phyloP scores from a whole-genome alignment of 2,797 vertebrate species.

The Esox masquinongy region DNA sequence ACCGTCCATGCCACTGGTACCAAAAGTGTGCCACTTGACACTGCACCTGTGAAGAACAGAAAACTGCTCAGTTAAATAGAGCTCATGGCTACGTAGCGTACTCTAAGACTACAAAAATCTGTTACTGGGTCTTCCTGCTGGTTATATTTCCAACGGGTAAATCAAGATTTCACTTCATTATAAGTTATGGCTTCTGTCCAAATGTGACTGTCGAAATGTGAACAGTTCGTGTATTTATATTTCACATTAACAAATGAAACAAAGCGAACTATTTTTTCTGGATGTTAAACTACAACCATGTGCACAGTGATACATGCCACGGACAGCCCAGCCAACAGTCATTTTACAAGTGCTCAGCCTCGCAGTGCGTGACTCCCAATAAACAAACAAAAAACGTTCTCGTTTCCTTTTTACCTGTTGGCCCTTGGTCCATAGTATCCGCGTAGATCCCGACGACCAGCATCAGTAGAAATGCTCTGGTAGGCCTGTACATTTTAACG shows the following conservation, averaged over 20 bases:
- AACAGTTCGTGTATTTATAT: neutral
- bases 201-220: neutral
- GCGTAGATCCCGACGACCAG: constrained; percentile 66
- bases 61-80: neutral
- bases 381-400: neutral
- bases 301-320: neutral
- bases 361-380: neutral
- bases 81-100: no score
- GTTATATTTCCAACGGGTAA: neutral
- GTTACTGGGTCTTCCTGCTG: neutral
- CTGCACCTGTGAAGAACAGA: neutral
- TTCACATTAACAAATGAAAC: neutral
- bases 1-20: neutral
- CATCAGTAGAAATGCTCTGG: constrained; percentile 64
- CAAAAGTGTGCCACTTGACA: neutral
- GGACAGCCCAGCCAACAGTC: neutral
- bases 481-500: constrained; percentile 57
- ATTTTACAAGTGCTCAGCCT: constrained; percentile 9
- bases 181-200: neutral
- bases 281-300: neutral
- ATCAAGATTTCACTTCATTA: neutral
- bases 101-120: neutral
- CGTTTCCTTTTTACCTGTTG: constrained; percentile 71
- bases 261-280: neutral
- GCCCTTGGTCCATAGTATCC: constrained; percentile 70